Evolutionary conservation across 2,113 vertebrate species (phyloP), one percentile per base, ranked within the genome.

Genomic region (Hydrochoerus hydrochaeris): DNA sequence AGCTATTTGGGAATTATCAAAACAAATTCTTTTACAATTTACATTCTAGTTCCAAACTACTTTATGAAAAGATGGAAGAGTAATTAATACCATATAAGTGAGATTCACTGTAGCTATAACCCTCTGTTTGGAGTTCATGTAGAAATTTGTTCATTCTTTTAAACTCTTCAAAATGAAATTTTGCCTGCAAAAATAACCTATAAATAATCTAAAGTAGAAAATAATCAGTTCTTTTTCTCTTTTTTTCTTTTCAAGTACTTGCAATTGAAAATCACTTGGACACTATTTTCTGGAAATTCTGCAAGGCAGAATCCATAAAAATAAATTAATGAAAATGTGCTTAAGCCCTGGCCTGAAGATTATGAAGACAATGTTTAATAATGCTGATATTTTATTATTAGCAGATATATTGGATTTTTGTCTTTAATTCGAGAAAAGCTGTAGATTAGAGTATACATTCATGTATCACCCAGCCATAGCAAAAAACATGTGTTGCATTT

Each of bases 161-260:
- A 54, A 95, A 94, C 2, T 63, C 11, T 65, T 85, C 54, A 83
- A 49, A 91, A 54, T 88, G 32, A 84, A 85, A 65, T 63, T 67
- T 80, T 94, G 20, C 32, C 24, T 80, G 5, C 4, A 9, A 7
- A 78, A 38, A 35, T 41, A 88, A 84, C 63, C 60, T 63, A 91
- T n/a, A 80, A 94, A 52, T 84, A 91, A 86, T 78, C 69, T 88
- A 84, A 86, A 82, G 24, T 90, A 67, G 35, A 90, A 81, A 92
- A 52, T 89, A 49, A 69, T 91, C 11, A 41, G 62, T 30, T 35
- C 8, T 49, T 49, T 46, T 46, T 6, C 14, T 78, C 8, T 62
- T 62, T 28, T 57, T 57, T 7, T 77, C 38, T 57, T 41, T 95
- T 87, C 60, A 80, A 83, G n/a, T 83, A 78, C 90, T 63, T 83